Evolutionary conservation across 2,797 vertebrate species (phyloP).

Genomic region (Pangasius djambal): DNA sequence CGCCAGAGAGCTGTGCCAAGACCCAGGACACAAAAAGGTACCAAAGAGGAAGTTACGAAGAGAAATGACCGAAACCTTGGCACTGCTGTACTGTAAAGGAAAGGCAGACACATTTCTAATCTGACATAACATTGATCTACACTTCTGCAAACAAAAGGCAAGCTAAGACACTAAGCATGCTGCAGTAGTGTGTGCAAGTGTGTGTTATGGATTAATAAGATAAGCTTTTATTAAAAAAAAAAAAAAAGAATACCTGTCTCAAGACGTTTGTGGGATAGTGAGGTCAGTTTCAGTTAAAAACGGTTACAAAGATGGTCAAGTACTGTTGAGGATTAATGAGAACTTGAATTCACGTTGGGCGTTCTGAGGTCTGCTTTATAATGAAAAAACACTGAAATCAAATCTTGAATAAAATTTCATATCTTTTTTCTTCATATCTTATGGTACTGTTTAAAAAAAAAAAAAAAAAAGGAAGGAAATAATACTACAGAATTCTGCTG

Average conservation of each 20-base stretch:
- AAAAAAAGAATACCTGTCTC: slow-evolving; percentile 33
- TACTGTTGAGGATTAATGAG: slow-evolving; percentile 27
- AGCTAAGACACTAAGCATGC: background rate
- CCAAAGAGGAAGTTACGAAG: background rate
- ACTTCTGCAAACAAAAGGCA: background rate
- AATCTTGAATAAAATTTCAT: background rate
- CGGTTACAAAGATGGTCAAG: slow-evolving; percentile 31
- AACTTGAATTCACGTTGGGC: slow-evolving; percentile 18
- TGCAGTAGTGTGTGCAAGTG: slow-evolving; percentile 24
- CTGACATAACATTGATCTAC: background rate
- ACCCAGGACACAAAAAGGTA: background rate
- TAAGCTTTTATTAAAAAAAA: background rate
- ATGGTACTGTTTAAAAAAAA: background rate
- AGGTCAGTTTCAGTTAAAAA: slow-evolving; percentile 42
- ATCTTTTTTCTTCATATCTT: slow-evolving; percentile 12
- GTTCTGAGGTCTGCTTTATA: slow-evolving; percentile 24
- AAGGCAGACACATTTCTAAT: background rate
- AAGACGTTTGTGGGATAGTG: slow-evolving; percentile 41
- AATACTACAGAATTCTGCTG: slow-evolving; percentile 16
- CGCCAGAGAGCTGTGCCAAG: background rate
- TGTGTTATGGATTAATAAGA: slow-evolving; percentile 18
- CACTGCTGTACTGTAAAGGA: background rate
- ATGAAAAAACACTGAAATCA: background rate
- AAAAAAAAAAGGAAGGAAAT: background rate
- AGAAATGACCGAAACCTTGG: background rate